Evolutionary conservation across 2,113 vertebrate species (phyloP).

Genomic region (Mus pahari): DNA sequence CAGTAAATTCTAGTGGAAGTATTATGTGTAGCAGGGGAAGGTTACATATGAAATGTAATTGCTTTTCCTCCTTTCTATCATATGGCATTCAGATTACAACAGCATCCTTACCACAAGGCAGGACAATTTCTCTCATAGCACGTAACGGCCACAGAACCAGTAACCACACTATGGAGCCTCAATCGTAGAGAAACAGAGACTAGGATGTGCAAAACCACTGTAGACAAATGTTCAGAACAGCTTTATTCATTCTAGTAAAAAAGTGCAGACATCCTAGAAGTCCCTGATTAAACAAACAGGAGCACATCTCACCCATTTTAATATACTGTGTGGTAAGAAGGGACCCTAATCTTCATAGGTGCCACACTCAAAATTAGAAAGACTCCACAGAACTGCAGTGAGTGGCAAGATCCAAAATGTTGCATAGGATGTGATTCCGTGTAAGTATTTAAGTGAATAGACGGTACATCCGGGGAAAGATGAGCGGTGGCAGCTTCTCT

Average conservation of each 20-base stretch:
- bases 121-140: background rate
- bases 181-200: conserved; percentile 28
- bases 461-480: background rate
- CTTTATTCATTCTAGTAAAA: background rate
- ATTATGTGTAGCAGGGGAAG: background rate
- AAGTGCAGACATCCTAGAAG: background rate
- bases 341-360: background rate
- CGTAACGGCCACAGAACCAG: background rate
- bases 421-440: background rate
- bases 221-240: background rate
- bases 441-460: background rate
- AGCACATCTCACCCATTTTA: background rate
- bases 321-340: background rate
- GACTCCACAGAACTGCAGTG: background rate
- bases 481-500: background rate
- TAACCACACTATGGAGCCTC: background rate
- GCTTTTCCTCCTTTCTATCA: background rate
- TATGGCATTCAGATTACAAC: conserved; percentile 31
- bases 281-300: background rate
- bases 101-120: background rate
- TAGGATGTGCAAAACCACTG: background rate
- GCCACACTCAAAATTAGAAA: background rate
- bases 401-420: background rate
- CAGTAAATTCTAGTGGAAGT: background rate
- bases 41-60: background rate